phyloP scores from a whole-genome alignment of 1,140 invertebrate species.

The Andrena cerasifolii region DNA sequence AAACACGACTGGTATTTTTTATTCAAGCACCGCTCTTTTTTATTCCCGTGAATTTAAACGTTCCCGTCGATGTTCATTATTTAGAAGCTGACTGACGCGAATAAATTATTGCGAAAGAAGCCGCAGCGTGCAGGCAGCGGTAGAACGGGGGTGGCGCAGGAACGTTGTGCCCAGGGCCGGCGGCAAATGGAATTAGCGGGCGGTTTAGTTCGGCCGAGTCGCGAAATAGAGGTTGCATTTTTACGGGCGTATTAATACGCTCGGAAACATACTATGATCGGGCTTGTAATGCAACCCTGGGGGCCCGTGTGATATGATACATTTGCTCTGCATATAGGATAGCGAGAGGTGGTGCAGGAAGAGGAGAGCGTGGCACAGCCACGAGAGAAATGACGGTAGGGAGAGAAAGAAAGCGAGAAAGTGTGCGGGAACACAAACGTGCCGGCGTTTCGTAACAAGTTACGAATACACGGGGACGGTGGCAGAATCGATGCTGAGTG shows the following conservation, averaged over 20 bases:
- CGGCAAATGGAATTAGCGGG: constrained; percentile 75
- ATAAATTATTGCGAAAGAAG: constrained; percentile 32
- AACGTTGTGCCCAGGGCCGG: constrained; percentile 13
- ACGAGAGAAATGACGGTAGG: constrained; percentile 43
- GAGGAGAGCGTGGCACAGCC: constrained; percentile 38
- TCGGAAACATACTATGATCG: constrained; percentile 76
- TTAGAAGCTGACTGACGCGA: not conserved
- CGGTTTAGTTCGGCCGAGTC: constrained; percentile 66
- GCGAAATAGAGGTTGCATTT: constrained; percentile 73
- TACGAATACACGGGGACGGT: constrained; percentile 61
- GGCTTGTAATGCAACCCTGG: constrained; percentile 77
- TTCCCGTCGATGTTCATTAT: too few relatives aligned
- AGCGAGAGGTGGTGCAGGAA: constrained; percentile 50
- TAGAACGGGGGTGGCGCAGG: not conserved
- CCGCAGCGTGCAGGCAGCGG: not conserved
- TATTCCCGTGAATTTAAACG: too few relatives aligned
- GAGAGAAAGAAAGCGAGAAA: constrained; percentile 53
- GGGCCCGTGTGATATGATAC: constrained; percentile 77
- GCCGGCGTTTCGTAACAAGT: constrained; percentile 71
- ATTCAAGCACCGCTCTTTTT: too few relatives aligned
- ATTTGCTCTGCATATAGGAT: constrained; percentile 75
- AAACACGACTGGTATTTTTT: too few relatives aligned
- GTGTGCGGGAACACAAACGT: constrained; percentile 48
- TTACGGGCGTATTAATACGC: constrained; percentile 74
- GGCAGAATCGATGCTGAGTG: constrained; percentile 50